These are phyloP conservation scores for Falco novaeseelandiae DNA, from an alignment of 2,797 vertebrate species.

Conservation along the genomic window DNA sequence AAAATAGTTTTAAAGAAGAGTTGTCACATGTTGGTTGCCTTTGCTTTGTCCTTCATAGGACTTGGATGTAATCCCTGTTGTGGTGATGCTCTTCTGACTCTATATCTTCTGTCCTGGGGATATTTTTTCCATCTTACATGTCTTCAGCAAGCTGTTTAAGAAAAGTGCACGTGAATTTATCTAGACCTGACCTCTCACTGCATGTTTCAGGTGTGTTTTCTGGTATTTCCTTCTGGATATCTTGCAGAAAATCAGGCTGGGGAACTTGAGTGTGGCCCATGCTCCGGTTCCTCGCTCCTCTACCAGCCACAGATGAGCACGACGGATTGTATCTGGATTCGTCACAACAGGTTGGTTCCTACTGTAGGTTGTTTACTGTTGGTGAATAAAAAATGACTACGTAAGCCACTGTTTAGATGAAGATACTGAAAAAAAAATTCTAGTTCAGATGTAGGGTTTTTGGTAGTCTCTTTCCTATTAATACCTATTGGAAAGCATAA, in stretches of 20 bases:
- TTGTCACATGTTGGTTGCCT: background rate
- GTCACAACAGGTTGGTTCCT: background rate
- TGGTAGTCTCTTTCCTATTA: background rate
- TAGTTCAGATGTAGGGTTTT: background rate
- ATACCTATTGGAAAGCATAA: background rate
- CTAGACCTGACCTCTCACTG: background rate
- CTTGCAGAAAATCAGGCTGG: background rate
- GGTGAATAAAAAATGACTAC: background rate
- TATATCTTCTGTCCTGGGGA: background rate
- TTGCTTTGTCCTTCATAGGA: background rate
- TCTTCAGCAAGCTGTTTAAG: background rate
- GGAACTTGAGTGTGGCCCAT: fast-evolving
- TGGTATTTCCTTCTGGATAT: background rate
- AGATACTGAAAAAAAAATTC: background rate
- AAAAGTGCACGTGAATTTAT: background rate
- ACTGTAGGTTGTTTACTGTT: background rate
- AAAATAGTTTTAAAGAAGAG: background rate
- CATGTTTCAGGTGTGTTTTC: background rate
- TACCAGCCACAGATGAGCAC: background rate
- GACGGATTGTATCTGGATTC: background rate
- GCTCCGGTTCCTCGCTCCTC: background rate
- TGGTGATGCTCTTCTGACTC: background rate
- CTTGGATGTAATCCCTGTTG: background rate
- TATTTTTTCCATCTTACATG: background rate
- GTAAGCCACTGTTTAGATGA: background rate